phyloP scores from a whole-genome alignment of 2,797 vertebrate species.

The Thunnus albacares region DNA sequence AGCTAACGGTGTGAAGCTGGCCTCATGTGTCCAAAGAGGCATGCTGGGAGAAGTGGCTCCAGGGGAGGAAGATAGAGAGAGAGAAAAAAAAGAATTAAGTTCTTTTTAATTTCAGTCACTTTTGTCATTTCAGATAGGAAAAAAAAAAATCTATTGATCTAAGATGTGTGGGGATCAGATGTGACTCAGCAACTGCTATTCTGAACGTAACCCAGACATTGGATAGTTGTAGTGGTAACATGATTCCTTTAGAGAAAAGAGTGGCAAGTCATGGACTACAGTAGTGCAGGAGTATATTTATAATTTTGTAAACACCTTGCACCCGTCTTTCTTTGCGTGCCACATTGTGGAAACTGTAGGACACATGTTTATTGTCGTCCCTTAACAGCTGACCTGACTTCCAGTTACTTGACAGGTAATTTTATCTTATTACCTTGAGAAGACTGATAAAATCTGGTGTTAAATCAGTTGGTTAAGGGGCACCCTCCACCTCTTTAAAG shows the following conservation, averaged over 20 bases:
- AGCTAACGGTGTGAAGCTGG: slow-evolving; percentile 26
- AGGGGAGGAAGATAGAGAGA: neutral
- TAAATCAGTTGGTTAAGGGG: slow-evolving; percentile 14
- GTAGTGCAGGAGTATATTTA: neutral
- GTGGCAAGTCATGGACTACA: neutral
- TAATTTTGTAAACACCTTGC: slow-evolving; percentile 5
- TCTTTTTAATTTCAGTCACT: slow-evolving; percentile 24
- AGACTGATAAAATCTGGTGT: slow-evolving; percentile 25
- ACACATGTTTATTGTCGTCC: slow-evolving; percentile 22
- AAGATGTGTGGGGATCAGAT: slow-evolving; percentile 11
- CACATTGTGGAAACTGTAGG: slow-evolving; percentile 4
- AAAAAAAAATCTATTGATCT: slow-evolving; percentile 17
- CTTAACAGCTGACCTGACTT: slow-evolving; percentile 18
- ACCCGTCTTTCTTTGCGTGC: slow-evolving; percentile 10
- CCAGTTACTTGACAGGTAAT: slow-evolving; percentile 5
- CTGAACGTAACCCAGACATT: slow-evolving; percentile 13
- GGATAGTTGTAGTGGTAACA: neutral
- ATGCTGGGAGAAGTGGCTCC: slow-evolving; percentile 18
- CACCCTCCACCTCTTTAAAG: slow-evolving; percentile 23
- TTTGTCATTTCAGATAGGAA: slow-evolving; percentile 28
- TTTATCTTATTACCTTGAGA: slow-evolving; percentile 13
- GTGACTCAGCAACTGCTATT: slow-evolving; percentile 24
- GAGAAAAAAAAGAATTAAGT: neutral
- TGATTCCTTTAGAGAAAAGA: slow-evolving; percentile 15
- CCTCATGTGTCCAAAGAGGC: slow-evolving; percentile 33